These are phyloP conservation scores for Melieria crassipennis DNA, from an alignment of 2,888 invertebrate genomes.

Conservation along the genomic window DNA sequence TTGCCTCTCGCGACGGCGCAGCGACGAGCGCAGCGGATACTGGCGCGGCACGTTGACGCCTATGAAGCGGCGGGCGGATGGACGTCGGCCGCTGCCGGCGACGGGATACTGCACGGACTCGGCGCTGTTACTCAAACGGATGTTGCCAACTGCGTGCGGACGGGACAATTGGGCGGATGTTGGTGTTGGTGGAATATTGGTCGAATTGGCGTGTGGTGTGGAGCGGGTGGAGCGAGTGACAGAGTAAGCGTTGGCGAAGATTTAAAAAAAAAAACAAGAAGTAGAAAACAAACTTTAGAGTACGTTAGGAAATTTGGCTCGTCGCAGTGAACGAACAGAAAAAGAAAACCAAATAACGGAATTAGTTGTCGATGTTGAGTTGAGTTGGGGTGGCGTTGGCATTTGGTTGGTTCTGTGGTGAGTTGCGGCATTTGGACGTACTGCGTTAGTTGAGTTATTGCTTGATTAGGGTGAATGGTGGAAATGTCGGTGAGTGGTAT, in stretches of 20 bases:
- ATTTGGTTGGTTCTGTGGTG: no score
- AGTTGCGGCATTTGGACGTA: no score
- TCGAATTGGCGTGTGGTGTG: slow-evolving; percentile 21
- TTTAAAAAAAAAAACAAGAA: background rate
- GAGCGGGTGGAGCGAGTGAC: slow-evolving; percentile 3
- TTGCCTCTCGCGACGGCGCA: slow-evolving; percentile 71
- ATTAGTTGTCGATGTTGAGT: no score
- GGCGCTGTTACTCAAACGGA: slow-evolving; percentile 72
- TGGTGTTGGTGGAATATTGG: background rate
- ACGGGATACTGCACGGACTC: slow-evolving; percentile 72
- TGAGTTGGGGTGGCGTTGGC: no score
- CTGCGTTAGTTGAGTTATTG: no score
- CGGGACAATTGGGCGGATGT: background rate
- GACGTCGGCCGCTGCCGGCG: slow-evolving; percentile 70
- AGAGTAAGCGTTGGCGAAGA: slow-evolving; percentile 2
- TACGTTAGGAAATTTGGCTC: background rate
- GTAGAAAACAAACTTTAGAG: background rate
- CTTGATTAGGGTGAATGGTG: no score
- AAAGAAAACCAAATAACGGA: no score
- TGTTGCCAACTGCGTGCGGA: slow-evolving; percentile 67
- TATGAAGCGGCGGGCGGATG: slow-evolving; percentile 69
- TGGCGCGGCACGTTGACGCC: slow-evolving; percentile 64
- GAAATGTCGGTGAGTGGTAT: no score
- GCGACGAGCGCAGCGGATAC: slow-evolving; percentile 68
- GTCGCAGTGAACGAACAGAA: no score